These are phyloP conservation scores for Progne subis DNA, from an alignment of 2,113 vertebrate species.

Conservation along the genomic window DNA sequence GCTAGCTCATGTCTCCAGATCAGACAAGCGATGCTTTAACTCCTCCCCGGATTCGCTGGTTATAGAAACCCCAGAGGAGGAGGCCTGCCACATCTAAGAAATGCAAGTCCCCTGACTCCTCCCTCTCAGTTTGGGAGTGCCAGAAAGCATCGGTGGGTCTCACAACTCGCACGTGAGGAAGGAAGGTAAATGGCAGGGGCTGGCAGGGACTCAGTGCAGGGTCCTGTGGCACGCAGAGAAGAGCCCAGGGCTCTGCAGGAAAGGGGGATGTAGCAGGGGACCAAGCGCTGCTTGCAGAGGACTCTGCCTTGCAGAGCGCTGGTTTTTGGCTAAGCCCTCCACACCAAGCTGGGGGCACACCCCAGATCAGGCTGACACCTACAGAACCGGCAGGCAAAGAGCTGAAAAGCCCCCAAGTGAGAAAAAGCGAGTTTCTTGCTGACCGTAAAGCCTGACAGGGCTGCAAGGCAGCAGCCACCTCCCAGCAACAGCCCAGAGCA, in stretches of 20 bases:
- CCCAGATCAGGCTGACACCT: not conserved
- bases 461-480: not conserved
- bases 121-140: not conserved
- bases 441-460: not conserved
- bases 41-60: conserved; percentile 41
- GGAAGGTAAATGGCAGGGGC: not conserved
- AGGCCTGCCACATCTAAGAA: not conserved
- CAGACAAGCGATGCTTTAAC: not conserved
- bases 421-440: not conserved
- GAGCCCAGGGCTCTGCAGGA: too few relatives aligned
- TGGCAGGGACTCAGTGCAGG: rapidly evolving
- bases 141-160: not conserved
- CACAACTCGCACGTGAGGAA: not conserved
- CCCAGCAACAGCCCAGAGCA: not conserved
- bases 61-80: not conserved
- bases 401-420: not conserved
- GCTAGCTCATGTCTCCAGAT: not conserved
- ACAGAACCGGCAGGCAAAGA: not conserved
- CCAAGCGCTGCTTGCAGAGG: not conserved
- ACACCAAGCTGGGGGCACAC: not conserved
- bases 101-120: not conserved
- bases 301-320: not conserved
- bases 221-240: not conserved
- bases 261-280: rapidly evolving
- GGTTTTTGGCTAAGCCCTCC: not conserved